Percentiles rank a stretch among this genome's conserved stretches.
These are phyloP conservation scores for Drosophila anomalata DNA, from an alignment of 2,888 invertebrate species.

Conservation along the genomic window DNA sequence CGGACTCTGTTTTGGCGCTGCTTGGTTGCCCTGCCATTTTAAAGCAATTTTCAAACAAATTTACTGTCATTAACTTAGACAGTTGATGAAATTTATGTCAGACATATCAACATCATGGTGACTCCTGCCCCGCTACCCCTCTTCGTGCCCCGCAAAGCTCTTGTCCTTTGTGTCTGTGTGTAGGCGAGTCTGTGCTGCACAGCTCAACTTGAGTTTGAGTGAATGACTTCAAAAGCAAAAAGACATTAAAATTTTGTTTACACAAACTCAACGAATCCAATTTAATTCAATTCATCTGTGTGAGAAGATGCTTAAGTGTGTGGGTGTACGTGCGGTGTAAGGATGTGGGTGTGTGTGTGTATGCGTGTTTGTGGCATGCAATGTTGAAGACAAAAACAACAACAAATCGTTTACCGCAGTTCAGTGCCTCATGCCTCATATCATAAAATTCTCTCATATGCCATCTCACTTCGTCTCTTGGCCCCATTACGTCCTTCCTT, in stretches of 20 bases:
- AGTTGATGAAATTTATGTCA: constrained; percentile 80
- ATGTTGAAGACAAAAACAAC: constrained; percentile 47
- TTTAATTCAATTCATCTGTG: constrained; percentile 75
- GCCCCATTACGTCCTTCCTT: constrained; percentile 33
- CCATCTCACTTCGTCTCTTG: constrained; percentile 2
- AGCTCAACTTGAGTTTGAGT: constrained; percentile 67
- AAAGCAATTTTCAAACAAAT: constrained; percentile 80
- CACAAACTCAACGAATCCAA: constrained; percentile 79
- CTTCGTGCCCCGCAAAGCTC: not conserved
- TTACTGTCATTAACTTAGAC: constrained; percentile 80
- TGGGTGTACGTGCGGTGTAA: constrained; percentile 7
- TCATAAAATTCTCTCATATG: constrained; percentile 63
- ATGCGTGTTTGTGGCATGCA: constrained; percentile 68
- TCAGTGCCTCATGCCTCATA: constrained; percentile 72
- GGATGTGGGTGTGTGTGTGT: constrained; percentile 17
- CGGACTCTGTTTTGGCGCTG: constrained; percentile 68
- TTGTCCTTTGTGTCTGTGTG: constrained; percentile 49
- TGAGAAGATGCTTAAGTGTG: constrained; percentile 27
- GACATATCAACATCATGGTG: constrained; percentile 74
- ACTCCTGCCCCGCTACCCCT: constrained; percentile 35
- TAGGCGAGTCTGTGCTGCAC: constrained; percentile 38
- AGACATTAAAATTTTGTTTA: constrained; percentile 78
- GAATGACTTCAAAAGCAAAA: constrained; percentile 80
- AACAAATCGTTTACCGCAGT: constrained; percentile 79
- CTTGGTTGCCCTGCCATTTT: constrained; percentile 79